phyloP scores from a whole-genome alignment of 2,888 invertebrate genomes.

The Napeogenes sylphis region DNA sequence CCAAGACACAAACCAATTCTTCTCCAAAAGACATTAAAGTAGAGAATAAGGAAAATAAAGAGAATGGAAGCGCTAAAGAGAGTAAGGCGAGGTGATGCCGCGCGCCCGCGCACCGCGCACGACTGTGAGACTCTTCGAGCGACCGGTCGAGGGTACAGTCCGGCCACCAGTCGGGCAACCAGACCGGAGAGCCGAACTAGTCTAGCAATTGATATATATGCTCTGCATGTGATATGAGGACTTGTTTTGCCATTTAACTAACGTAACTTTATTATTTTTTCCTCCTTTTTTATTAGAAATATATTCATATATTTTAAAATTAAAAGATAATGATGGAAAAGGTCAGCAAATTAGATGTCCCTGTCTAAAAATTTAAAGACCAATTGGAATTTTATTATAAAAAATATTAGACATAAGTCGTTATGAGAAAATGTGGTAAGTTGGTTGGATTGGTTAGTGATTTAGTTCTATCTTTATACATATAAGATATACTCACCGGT shows the following conservation, averaged over 20 bases:
- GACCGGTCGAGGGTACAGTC: not conserved
- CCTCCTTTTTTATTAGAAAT: too few species aligned
- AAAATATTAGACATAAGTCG: not conserved
- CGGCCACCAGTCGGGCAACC: conserved; percentile 2
- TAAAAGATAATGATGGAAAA: too few species aligned
- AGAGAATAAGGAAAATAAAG: conserved; percentile 15
- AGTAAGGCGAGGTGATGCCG: conserved; percentile 34
- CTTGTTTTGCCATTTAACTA: too few species aligned
- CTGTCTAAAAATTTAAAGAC: too few species aligned
- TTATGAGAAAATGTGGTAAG: not conserved
- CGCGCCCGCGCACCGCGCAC: conserved; percentile 34
- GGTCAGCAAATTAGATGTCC: too few species aligned
- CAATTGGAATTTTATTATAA: not conserved
- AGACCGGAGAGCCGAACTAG: not conserved
- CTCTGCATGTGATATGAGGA: too few species aligned
- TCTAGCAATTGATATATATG: not conserved
- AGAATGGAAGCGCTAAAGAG: conserved; percentile 23
- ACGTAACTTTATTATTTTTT: too few species aligned
- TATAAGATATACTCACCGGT: not conserved
- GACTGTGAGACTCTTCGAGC: conserved; percentile 20
- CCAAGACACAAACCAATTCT: conserved; percentile 8
- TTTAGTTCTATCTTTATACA: not conserved
- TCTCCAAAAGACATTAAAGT: conserved; percentile 10
- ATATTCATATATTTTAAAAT: too few species aligned
- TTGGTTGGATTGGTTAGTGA: conserved; percentile 6